A percentile compares a stretch with the other conserved stretches of the same genome.
phyloP scores from a whole-genome alignment of 2,113 vertebrate species.

The Pterocles gutturalis region DNA sequence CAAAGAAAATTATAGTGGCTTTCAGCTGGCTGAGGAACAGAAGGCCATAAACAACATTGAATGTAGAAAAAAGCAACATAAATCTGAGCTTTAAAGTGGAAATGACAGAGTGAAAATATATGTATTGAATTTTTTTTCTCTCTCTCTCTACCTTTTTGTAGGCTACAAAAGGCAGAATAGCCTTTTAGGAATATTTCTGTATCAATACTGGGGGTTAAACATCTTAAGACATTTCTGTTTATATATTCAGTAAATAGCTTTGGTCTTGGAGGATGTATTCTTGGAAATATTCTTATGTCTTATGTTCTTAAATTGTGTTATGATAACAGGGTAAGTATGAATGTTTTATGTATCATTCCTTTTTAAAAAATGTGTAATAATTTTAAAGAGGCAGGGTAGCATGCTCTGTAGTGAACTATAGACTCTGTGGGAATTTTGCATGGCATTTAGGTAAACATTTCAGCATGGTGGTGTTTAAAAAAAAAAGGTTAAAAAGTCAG shows the following conservation, averaged over 20 bases:
- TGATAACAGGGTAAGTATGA: background rate
- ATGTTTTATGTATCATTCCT: background rate
- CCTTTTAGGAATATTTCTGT: background rate
- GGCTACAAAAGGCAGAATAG: background rate
- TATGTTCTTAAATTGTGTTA: background rate
- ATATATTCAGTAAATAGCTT: constrained; percentile 17
- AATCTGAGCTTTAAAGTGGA: background rate
- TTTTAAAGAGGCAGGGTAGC: background rate
- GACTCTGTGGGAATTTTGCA: background rate
- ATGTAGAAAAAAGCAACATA: background rate
- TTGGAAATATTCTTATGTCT: background rate
- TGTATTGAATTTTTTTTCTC: background rate
- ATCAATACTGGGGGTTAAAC: background rate
- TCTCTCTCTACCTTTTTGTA: background rate
- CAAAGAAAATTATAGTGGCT: background rate
- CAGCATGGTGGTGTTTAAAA: background rate
- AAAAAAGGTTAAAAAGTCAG: background rate
- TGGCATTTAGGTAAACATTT: background rate
- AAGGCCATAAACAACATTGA: background rate
- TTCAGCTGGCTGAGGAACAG: background rate
- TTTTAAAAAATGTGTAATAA: background rate
- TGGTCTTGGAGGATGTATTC: background rate
- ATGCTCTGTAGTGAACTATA: background rate
- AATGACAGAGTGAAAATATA: background rate
- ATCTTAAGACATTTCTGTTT: background rate